These are phyloP conservation scores for Catostomus latipinnis DNA, from an alignment of 2,797 vertebrate genomes.

Conservation along the genomic window DNA sequence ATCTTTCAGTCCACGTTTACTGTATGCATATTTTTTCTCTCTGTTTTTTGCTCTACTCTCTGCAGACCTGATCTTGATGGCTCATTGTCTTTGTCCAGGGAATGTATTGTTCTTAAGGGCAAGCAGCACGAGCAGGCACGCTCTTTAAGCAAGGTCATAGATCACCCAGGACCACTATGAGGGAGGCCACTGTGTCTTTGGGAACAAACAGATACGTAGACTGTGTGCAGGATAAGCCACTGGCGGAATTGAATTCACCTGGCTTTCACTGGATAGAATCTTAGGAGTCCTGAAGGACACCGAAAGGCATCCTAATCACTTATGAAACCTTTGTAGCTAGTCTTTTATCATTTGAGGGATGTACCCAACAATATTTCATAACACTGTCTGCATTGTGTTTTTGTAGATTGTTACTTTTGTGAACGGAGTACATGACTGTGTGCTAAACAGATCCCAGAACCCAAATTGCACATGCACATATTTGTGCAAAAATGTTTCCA, in stretches of 20 bases:
- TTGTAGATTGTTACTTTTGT: not conserved
- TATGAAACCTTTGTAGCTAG: conserved; percentile 6
- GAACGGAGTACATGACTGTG: not conserved
- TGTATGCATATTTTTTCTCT: conserved; percentile 10
- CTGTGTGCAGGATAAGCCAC: not conserved
- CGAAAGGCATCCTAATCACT: conserved; percentile 40
- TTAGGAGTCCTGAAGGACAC: conserved; percentile 50
- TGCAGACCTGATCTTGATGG: not conserved
- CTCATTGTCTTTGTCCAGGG: conserved; percentile 36
- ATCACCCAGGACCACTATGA: conserved; percentile 33
- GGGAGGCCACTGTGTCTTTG: conserved; percentile 12
- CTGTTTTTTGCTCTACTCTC: not conserved
- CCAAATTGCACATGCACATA: no score
- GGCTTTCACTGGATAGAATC: conserved; percentile 41
- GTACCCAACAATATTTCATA: conserved; percentile 1
- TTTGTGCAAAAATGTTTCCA: no score
- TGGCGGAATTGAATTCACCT: conserved; percentile 34
- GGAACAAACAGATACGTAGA: conserved; percentile 11
- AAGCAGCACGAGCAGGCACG: not conserved
- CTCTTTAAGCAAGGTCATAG: conserved; percentile 37
- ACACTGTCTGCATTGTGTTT: not conserved
- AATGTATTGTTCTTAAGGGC: conserved; percentile 45
- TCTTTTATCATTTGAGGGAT: conserved; percentile 14
- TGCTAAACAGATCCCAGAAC: no score
- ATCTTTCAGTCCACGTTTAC: conserved; percentile 36